Evolutionary conservation across 2,797 vertebrate genomes (phyloP), one percentile per base, ranked within the genome.

Genomic region (Margarornis squamiger): DNA sequence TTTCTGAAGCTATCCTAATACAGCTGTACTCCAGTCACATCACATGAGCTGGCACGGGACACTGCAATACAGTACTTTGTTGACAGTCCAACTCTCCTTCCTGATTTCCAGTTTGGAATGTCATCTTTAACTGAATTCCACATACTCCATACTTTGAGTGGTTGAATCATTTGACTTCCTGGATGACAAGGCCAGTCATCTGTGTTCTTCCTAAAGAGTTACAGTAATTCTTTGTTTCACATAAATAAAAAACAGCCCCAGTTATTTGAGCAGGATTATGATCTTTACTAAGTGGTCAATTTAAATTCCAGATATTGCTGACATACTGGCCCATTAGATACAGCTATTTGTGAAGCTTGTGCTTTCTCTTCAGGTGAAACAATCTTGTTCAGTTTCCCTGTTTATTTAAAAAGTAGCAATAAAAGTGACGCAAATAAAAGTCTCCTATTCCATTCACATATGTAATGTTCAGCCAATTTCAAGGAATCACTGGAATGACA

Each of bases 141-240:
- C 2, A 3, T 18, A 63, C 34, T 46, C 20, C 48, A 3, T 20
- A 75, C 32, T 78, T 61, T 15, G 7, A 86, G n/a, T 7, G 8
- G 34, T 13, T 92, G 36, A 72, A 72, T 54, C 45, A 91, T 46
- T 54, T 7, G 13, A 68, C 38, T 68, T 68, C 32, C 45, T 27
- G 7, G 39, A 70, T 52, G 63, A 54, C 43, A 58, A 74, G 34
- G 19, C 9, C 77, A 87, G 55, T 32, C 39, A 92, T 52, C 11
- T n/a, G 12, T 39, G 12, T 9, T 90, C 32, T 39, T 87, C 38
- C 30, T 72, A 59, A 34, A 34, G 6, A 20, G 18, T 49, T 45
- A 63, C 9, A 84, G 32, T 41, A 92, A 73, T 41, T 90, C 65
- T 67, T 82, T 57, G 8, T 90, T 88, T 92, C 57, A 77, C 52